Evolutionary conservation across 2,797 vertebrate species (phyloP).

Genomic region (Myotis planiceps): DNA sequence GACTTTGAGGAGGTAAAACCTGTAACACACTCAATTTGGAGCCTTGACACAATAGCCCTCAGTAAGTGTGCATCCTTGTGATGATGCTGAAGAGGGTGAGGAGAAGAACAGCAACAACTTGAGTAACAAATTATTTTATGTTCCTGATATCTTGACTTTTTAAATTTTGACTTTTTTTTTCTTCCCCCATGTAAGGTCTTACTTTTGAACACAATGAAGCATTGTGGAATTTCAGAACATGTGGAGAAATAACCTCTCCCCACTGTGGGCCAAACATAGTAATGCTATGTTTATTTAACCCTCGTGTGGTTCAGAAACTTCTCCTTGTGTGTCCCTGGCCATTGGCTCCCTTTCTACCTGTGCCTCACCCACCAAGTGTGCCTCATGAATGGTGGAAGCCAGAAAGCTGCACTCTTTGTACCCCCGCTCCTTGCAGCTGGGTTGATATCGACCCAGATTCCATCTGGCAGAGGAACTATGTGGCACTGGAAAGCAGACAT

Average conservation of each 20-base stretch:
- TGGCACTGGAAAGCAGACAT: accelerated
- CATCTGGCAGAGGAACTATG: background rate
- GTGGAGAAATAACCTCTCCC: background rate
- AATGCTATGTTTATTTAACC: background rate
- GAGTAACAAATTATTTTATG: background rate
- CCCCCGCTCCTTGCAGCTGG: background rate
- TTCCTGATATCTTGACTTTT: background rate
- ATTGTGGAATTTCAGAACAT: background rate
- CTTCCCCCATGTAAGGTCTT: background rate
- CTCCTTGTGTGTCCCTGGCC: background rate
- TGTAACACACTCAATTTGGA: background rate
- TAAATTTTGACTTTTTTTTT: background rate
- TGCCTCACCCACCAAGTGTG: background rate
- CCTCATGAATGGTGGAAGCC: background rate
- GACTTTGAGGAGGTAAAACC: background rate
- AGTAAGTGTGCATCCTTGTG: background rate
- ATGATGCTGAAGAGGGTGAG: background rate
- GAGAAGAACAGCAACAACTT: background rate
- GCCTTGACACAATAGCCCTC: background rate
- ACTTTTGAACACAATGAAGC: background rate
- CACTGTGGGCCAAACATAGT: background rate
- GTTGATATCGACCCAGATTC: background rate
- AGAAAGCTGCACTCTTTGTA: background rate
- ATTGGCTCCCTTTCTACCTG: background rate
- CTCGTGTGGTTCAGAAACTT: background rate